Base-by-base conservation (phyloP, 2,888 invertebrate genomes). In the Limnephilus auricula region DNA sequence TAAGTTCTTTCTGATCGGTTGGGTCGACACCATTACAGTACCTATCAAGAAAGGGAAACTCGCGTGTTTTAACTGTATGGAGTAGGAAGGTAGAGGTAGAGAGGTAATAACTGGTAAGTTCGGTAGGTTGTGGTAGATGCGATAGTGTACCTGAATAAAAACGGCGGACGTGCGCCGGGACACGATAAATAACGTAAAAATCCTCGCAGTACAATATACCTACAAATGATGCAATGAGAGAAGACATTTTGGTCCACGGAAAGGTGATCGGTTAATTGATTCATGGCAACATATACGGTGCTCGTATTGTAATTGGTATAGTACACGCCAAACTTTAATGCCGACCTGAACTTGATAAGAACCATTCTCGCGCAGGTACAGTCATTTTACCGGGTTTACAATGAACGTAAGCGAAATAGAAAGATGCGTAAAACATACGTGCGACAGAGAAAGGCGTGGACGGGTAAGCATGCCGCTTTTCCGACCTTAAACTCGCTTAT, bases 81-180 rank as follows among this genome's bases (percentile, higher is more conserved):
- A 80, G 80, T 80, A 80, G 13, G 30, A 12, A 40, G 12, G 40
- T 40, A 13, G 18, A 31, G 80, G 80, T 31, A 80, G 80, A 32
- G 32, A 30, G 32, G 5, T 15, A 30, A 30, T 31, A 80, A 80
- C 30, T 80, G 34, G 32, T 82, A 82, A 25, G 82, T 82, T 32
- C 34, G 6, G 30, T 30, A 13, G 31, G 80, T 31, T 32, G 32
- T 82, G 15, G 80, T 31, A 82, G 82, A 9, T 82, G 82, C 65
- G 25, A n/a, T 9, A 65, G 25, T 25, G 65, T 65, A 65, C 32
- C 32, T 82, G 15, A 15, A 32, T 34, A 18, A 32, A 18, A 34
- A 18, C 34, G 82, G 82, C 82, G 82, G 82, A 82, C 82, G 82
- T 82, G 82, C 82, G 34, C 25, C 82, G 25, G 34, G 82, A 34